Evolutionary conservation across 2,888 invertebrate species (phyloP).

Genomic region (Drosophila kuntzei): DNA sequence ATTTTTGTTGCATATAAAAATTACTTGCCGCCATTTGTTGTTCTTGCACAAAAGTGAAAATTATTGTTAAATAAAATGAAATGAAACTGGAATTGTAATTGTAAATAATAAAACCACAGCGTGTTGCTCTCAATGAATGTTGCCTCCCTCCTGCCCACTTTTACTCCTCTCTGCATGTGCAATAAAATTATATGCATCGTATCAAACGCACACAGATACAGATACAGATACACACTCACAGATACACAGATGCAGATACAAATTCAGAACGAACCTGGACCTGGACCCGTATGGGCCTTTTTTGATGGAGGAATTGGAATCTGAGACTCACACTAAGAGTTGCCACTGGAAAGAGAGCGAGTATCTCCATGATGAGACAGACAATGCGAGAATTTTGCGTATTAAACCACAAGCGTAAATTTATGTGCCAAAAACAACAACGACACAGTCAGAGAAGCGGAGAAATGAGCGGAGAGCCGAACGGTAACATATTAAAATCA

Average conservation of each 20-base stretch:
- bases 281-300: constrained; percentile 32
- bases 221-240: constrained; percentile 19
- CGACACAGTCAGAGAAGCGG: constrained; percentile 4
- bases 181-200: constrained; percentile 78
- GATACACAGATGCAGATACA: constrained; percentile 3
- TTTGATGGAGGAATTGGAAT: constrained; percentile 65
- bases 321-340: constrained; percentile 32
- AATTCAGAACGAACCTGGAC: constrained; percentile 17
- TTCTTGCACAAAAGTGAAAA: constrained; percentile 61
- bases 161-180: constrained; percentile 46
- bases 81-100: constrained; percentile 61
- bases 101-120: constrained; percentile 85
- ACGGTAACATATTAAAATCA: constrained; percentile 57
- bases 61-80: constrained; percentile 47
- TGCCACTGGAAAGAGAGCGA: not conserved
- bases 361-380: constrained; percentile 6
- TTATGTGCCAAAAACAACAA: constrained; percentile 65
- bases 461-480: constrained; percentile 6
- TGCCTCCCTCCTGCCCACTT: constrained; percentile 11
- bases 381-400: constrained; percentile 61
- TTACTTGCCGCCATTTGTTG: constrained; percentile 41
- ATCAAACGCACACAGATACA: constrained; percentile 40
- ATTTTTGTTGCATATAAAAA: constrained; percentile 46
- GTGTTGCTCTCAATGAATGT: constrained; percentile 42
- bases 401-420: constrained; percentile 83